Base-by-base conservation (phyloP, 2,113 vertebrate genomes). In the Miniopterus natalensis region DNA sequence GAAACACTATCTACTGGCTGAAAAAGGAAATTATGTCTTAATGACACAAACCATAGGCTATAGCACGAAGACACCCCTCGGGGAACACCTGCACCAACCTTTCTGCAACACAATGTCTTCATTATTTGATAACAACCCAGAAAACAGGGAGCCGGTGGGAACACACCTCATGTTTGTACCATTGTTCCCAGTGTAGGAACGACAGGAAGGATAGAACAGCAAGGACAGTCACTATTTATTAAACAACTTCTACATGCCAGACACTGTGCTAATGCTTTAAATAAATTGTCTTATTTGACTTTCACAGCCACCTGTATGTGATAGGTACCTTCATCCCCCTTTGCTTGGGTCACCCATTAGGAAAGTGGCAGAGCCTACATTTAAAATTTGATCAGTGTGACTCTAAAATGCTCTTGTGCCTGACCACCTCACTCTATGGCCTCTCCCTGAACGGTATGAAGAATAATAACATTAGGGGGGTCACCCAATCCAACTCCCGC, bases 1-100 rank as follows among this genome's bases (percentile, higher is more conserved):
- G 75, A 96, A 96, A 95, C 55, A 94, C 88, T 66, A 92, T 92
- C 94, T 92, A 78, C 27, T 13, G 83, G 31, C 31, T 92, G 85
- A 92, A 75, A 95, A 70, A 95, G 75, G 86, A 95, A 96, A 92
- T 92, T 59, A 87, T n/a, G 49, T 95, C 84, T 90, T 88, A 95
- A 93, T 90, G 94, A 90, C 65, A 68, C 49, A 23, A 87, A 84
- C 45, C 66, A 90, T 14, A 70, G 57, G 93, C 45, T 55, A 65
- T 4, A 59, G 71, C 92, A 94, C 0, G 2, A 66, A 80, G 45
- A 31, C 29, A 14, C 90, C 90, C 84, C 92, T 29, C 6, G 51
- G 84, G 94, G 61, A 36, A 21, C 63, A 18, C 18, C 14, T 25
- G 75, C 18, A 79, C 51, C 45, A 81, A 42, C n/a, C 70, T 96